Evolutionary conservation across 2,113 vertebrate species (phyloP), one percentile per base, ranked within the genome.

Genomic region (Trematomus loennbergii): DNA sequence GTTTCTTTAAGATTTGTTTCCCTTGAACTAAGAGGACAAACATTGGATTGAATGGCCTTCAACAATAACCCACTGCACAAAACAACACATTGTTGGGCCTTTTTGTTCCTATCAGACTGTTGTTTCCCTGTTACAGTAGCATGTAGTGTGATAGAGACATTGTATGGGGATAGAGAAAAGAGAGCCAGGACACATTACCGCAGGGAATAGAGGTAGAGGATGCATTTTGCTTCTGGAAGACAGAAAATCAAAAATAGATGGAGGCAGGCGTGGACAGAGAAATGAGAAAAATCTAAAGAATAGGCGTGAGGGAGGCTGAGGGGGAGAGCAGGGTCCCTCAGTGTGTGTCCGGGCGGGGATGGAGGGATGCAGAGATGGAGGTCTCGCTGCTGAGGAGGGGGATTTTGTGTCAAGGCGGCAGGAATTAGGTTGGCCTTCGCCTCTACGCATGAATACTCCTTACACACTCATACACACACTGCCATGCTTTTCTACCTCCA

Each of bases 401-500:
- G 87, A 84, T 89, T 81, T 81, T 88, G 85, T 87, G 85, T 79
- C 43, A 66, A 82, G 17, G 66, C 13, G 9, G 68, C 71, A 65
- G 72, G 78, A 93, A 89, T 94, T 87, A 87, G 86, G 82, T 87
- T 82, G 79, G 82, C 82, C 88, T 87, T 86, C 59, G 46, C 72
- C 84, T 89, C 67, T 25, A 53, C 52, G 71, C 92, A 90, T 90
- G 83, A 90, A 92, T 75, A 83, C 90, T 82, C 89, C 59, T 61
- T 25, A 86, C 89, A 89, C 90, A 89, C 88, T 81, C 91, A 86
- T 88, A 92, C 91, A 91, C 80, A 83, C 82, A 74, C 49, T 62
- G 73, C 52, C 71, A 72, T 49, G 49, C 79, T 57, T 66, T 18
- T 50, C 50, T 57, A 22, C 60, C 63, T 74, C 63, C 66, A 59